Evolutionary conservation across 2,888 invertebrate genomes (phyloP).

Genomic region (Scaeva pyrastri): DNA sequence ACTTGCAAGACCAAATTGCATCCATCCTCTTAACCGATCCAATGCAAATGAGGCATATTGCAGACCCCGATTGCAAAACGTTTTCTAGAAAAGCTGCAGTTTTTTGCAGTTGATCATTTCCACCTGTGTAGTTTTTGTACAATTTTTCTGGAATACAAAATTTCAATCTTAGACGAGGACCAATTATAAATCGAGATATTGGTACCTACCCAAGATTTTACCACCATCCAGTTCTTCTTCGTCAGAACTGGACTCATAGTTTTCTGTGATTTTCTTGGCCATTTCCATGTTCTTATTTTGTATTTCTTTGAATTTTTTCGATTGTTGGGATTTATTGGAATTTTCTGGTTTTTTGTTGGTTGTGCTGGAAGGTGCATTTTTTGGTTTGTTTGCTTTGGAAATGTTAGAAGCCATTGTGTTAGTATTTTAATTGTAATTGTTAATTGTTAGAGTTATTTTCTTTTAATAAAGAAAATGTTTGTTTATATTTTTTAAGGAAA

Average conservation of each 20-base stretch:
- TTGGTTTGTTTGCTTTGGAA: conserved; percentile 45
- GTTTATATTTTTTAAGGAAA: neutral
- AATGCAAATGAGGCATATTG: conserved; percentile 95
- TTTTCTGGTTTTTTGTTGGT: conserved; percentile 32
- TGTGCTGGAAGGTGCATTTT: conserved; percentile 5
- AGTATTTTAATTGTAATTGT: neutral
- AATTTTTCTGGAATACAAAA: conserved; percentile 83
- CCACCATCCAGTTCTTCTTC: conserved; percentile 85
- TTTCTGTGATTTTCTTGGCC: conserved; percentile 84
- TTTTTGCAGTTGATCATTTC: conserved; percentile 84
- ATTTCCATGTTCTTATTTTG: conserved; percentile 84
- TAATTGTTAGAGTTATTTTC: neutral
- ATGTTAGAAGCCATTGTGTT: conserved; percentile 31
- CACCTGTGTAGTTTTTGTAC: conserved; percentile 85
- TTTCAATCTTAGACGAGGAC: too few species aligned
- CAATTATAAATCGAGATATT: neutral
- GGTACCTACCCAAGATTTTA: conserved; percentile 84
- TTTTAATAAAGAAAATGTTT: neutral
- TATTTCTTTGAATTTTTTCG: conserved; percentile 83
- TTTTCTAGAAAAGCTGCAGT: conserved; percentile 91
- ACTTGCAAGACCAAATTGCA: conserved; percentile 93
- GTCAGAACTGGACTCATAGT: conserved; percentile 85
- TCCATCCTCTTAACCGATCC: conserved; percentile 92
- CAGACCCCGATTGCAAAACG: conserved; percentile 90
- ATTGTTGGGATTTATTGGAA: conserved; percentile 24